These are phyloP conservation scores for Antechinus stuartii DNA, from an alignment of 2,113 vertebrate species.

Conservation along the genomic window DNA sequence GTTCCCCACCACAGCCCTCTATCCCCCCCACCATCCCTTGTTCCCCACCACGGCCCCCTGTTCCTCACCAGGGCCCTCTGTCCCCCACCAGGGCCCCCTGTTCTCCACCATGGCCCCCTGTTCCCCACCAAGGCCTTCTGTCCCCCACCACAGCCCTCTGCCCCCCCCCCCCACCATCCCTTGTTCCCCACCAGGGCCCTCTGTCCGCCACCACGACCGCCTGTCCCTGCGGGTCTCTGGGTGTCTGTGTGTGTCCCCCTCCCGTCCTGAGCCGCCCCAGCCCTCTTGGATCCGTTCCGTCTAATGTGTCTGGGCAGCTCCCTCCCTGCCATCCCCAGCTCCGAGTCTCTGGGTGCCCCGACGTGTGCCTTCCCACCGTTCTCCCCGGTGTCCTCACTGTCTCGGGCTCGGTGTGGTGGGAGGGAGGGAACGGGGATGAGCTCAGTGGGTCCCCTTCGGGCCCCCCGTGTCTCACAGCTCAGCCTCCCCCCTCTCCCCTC, in stretches of 20 bases:
- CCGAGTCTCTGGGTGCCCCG: background rate
- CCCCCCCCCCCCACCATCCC: no score
- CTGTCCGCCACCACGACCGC: no score
- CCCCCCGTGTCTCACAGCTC: slow-evolving; percentile 74
- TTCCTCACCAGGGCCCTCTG: no score
- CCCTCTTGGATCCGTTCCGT: background rate
- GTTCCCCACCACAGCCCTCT: no score
- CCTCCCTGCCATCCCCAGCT: background rate
- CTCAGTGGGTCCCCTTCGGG: slow-evolving; percentile 75
- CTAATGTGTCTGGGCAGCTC: background rate
- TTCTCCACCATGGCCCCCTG: no score
- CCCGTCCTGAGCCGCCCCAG: background rate
- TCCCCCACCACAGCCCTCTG: no score
- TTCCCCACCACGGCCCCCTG: no score
- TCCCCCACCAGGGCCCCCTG: no score
- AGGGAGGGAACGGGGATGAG: slow-evolving; percentile 77
- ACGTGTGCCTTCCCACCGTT: background rate
- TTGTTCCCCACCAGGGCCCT: no score
- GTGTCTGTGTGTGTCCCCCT: background rate
- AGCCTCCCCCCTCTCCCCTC: slow-evolving; percentile 77
- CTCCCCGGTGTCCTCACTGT: background rate
- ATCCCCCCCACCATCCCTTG: no score
- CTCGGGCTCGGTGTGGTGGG: slow-evolving; percentile 60
- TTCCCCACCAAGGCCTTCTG: no score
- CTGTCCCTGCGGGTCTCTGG: background rate